A percentile compares a stretch with the other conserved stretches of the same genome.
phyloP scores from a whole-genome alignment of 2,797 vertebrate species.

The Hemibagrus guttatus region DNA sequence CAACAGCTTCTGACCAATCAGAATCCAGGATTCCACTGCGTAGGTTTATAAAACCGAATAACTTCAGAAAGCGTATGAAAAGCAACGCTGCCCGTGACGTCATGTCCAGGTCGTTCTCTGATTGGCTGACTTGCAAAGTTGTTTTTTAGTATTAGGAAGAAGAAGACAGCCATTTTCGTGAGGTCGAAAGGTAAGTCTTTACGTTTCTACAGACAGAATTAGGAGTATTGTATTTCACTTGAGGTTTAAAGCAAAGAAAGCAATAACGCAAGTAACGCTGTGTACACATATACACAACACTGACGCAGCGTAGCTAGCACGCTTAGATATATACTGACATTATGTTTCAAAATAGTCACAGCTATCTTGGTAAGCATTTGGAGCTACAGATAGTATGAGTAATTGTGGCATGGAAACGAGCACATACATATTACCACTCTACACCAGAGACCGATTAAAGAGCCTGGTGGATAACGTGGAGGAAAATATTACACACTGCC shows the following conservation, averaged over 20 bases:
- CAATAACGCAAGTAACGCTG: background rate
- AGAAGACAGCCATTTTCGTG: conserved; percentile 71
- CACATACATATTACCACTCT: background rate
- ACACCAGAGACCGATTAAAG: no score
- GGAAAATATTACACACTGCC: background rate
- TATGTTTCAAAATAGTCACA: background rate
- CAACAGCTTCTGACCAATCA: conserved; percentile 12
- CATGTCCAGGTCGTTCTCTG: background rate
- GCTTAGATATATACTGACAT: background rate
- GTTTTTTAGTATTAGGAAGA: conserved; percentile 51
- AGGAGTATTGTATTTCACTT: background rate
- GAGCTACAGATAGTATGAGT: background rate
- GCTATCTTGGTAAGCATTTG: background rate
- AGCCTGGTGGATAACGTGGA: background rate
- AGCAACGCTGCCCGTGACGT: background rate
- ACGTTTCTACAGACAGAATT: conserved; percentile 3
- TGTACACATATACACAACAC: background rate
- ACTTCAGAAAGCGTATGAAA: no score
- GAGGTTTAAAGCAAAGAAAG: background rate
- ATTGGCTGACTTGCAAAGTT: background rate
- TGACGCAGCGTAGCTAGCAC: background rate
- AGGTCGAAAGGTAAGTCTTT: conserved; percentile 67
- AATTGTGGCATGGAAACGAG: no score
- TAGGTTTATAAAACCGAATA: background rate
- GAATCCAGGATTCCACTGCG: background rate